Percentiles rank a stretch among this genome's conserved stretches.
Evolutionary conservation across 2,888 invertebrate species (phyloP).

Genomic region (Petrolisthes cinctipes): DNA sequence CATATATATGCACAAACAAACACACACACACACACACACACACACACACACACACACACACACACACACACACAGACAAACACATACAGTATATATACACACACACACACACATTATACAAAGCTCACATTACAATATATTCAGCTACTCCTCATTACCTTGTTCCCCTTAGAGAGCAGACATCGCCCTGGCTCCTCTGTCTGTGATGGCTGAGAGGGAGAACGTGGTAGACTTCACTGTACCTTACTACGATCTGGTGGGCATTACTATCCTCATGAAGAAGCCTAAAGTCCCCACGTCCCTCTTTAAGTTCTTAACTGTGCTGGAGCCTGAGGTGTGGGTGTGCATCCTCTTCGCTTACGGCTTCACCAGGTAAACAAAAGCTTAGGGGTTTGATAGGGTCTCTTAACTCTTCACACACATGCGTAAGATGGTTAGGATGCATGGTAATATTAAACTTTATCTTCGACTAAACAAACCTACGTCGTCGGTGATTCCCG

Average conservation of each 20-base stretch:
- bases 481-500: no score
- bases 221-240: slow-evolving; percentile 96
- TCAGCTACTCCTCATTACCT: background rate
- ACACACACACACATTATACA: no score
- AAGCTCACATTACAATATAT: no score
- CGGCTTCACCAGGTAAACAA: slow-evolving; percentile 85
- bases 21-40: no score
- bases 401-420: background rate
- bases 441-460: no score
- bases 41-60: no score
- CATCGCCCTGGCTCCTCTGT: slow-evolving; percentile 91
- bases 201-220: slow-evolving; percentile 97
- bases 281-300: slow-evolving; percentile 90
- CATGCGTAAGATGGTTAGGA: no score
- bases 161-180: slow-evolving; percentile 81
- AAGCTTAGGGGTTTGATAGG: background rate
- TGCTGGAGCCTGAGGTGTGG: slow-evolving; percentile 96
- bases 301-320: slow-evolving; percentile 95
- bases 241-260: slow-evolving; percentile 97
- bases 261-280: slow-evolving; percentile 95
- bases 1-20: no score
- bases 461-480: no score
- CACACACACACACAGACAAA: no score
- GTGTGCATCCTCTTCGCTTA: slow-evolving; percentile 94
- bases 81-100: no score